Percentiles rank a stretch among this genome's conserved stretches.
These are phyloP conservation scores for Neotragus pygmaeus DNA, from an alignment of 2,113 vertebrate genomes.

Conservation along the genomic window DNA sequence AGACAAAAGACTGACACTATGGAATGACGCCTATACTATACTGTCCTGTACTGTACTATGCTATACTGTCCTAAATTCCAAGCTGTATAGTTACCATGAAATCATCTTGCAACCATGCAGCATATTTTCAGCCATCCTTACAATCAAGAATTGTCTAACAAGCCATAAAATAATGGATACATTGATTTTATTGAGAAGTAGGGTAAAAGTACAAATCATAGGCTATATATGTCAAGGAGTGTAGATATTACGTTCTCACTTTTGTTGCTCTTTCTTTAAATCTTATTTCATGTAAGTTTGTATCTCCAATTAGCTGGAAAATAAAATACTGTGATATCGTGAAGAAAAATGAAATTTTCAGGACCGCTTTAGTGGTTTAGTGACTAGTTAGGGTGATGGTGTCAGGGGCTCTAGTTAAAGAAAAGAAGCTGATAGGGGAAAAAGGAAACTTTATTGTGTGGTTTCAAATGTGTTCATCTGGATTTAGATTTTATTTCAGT, in stretches of 20 bases:
- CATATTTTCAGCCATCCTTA: not conserved
- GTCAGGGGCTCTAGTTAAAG: not conserved
- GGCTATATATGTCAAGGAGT: not conserved
- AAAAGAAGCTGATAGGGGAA: constrained; percentile 12
- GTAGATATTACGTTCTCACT: not conserved
- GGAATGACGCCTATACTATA: not conserved
- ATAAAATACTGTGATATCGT: not conserved
- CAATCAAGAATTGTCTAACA: not conserved
- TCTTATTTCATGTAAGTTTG: not conserved
- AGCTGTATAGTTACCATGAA: not conserved
- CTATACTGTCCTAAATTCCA: not conserved
- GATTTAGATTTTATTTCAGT: constrained; percentile 54
- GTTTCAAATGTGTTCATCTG: constrained; percentile 42
- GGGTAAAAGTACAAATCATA: not conserved
- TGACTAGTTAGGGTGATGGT: constrained; percentile 23
- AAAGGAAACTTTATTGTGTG: constrained; percentile 47
- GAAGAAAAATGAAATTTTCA: constrained; percentile 27
- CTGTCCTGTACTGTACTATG: not conserved
- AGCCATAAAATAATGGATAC: constrained; percentile 9
- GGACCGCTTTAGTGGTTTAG: not conserved
- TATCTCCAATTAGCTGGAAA: not conserved
- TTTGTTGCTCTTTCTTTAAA: constrained; percentile 1
- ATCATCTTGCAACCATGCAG: not conserved
- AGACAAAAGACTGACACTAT: not conserved
- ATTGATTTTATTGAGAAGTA: not conserved